Evolutionary conservation across 2,888 invertebrate genomes (phyloP).

Genomic region (Spodoptera littoralis): DNA sequence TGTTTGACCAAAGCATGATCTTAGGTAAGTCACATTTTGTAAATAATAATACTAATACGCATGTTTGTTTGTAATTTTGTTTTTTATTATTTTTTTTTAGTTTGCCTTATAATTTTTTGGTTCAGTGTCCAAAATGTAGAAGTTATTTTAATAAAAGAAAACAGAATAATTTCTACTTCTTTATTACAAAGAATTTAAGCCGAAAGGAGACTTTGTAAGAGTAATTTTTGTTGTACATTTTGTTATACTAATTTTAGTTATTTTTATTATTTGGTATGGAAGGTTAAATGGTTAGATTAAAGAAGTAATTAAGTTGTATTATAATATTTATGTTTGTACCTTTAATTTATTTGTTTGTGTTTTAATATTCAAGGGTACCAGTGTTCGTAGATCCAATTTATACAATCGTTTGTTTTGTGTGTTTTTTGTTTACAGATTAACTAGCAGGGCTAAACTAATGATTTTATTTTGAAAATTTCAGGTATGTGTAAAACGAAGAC

Average conservation of each 20-base stretch:
- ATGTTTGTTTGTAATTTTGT: conserved; percentile 43
- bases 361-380: conserved; percentile 73
- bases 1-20: conserved; percentile 57
- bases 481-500: conserved; percentile 82
- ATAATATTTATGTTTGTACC: conserved; percentile 51
- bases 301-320: conserved; percentile 37
- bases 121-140: conserved; percentile 6
- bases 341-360: conserved; percentile 45
- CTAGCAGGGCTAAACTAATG: conserved; percentile 31
- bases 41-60: conserved; percentile 64
- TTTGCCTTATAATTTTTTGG: conserved; percentile 4
- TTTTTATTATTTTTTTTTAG: not conserved
- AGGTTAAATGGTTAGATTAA: conserved; percentile 13
- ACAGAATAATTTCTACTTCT: conserved; percentile 26
- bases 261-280: conserved; percentile 33
- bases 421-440: conserved; percentile 7
- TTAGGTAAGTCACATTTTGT: conserved; percentile 65
- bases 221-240: conserved; percentile 29
- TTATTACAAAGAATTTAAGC: conserved; percentile 9
- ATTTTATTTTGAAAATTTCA: conserved; percentile 65
- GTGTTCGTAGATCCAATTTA: conserved; percentile 59
- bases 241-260: conserved; percentile 46
- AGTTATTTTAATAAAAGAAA: conserved; percentile 24
- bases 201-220: conserved; percentile 11
- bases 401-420: conserved; percentile 8